Evolutionary conservation across 2,888 invertebrate genomes (phyloP).

Genomic region (Sinhomidia bicolor): DNA sequence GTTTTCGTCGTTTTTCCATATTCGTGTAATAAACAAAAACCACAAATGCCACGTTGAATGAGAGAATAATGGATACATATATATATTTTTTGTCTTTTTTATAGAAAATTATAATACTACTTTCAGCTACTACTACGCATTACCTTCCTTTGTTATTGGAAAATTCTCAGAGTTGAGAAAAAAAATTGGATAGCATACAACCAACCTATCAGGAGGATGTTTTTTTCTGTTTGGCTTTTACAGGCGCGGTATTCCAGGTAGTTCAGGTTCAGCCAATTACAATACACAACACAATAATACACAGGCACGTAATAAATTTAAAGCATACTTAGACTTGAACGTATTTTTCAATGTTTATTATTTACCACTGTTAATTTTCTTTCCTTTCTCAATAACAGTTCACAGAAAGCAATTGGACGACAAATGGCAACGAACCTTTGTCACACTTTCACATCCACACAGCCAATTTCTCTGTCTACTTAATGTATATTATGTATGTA

Average conservation of each 20-base stretch:
- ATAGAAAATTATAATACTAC: background rate
- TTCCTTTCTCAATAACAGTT: background rate
- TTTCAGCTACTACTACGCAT: background rate
- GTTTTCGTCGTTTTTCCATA: no score
- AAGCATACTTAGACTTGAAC: no score
- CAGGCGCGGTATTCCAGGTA: background rate
- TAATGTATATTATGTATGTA: conserved; percentile 12
- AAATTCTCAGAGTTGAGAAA: background rate
- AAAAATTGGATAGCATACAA: background rate
- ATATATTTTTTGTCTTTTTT: background rate
- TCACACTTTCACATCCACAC: background rate
- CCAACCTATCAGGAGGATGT: background rate
- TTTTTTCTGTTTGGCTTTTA: background rate
- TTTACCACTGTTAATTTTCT: background rate
- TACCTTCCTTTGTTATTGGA: background rate
- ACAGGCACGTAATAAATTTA: background rate
- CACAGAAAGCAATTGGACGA: background rate
- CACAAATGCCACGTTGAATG: conserved; percentile 23
- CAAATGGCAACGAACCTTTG: conserved; percentile 14
- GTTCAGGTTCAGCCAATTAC: background rate
- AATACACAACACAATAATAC: background rate
- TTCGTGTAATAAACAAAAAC: no score
- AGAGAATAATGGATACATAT: background rate
- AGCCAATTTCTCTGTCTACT: background rate
- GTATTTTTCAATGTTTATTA: background rate